Conservation (phyloP, 2,113 vertebrate species). For the Cyanoderma ruficeps region DNA sequence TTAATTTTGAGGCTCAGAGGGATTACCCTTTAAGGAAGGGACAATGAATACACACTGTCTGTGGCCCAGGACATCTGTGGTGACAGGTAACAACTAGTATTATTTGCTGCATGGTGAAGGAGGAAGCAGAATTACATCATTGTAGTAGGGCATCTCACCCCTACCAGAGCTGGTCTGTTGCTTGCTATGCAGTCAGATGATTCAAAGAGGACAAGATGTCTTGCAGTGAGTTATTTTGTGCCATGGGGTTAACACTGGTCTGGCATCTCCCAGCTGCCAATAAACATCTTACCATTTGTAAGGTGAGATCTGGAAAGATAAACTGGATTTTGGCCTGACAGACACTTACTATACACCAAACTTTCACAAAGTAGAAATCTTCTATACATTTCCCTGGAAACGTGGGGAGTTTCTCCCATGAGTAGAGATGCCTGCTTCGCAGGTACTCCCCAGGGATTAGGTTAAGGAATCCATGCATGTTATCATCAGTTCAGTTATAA, state of each 20-base stretch:
- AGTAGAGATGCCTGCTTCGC: fast-evolving
- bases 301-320: neutral
- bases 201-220: neutral
- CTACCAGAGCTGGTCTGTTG: neutral
- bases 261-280: neutral
- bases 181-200: neutral
- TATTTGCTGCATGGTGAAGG: neutral
- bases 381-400: neutral
- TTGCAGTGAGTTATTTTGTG: neutral
- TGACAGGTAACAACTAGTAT: neutral
- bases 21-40: neutral
- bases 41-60: neutral
- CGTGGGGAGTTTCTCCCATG: neutral
- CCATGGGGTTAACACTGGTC: neutral
- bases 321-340: neutral
- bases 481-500: fast-evolving
- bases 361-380: neutral
- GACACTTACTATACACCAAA: neutral
- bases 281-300: neutral
- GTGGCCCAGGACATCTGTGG: neutral
- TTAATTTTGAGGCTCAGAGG: neutral
- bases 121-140: neutral
- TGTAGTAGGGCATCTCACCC: neutral
- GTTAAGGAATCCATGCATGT: neutral
- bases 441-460: neutral